Evolutionary conservation across 2,888 invertebrate species (phyloP).

Genomic region (Scaptomyza caliginosa): DNA sequence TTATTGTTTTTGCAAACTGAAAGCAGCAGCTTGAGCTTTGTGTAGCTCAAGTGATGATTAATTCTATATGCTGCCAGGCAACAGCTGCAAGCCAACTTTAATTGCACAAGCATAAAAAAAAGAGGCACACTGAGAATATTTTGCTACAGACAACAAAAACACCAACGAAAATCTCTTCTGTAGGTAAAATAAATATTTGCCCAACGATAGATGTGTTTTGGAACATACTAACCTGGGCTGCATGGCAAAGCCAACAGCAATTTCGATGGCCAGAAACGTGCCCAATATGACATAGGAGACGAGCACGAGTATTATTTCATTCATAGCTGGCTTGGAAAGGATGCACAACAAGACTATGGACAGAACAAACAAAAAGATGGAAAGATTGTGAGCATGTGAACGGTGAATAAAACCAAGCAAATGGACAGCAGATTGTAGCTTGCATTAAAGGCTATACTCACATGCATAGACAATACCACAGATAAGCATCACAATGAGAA

Average conservation of each 20-base stretch:
- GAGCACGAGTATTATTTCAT: constrained; percentile 93
- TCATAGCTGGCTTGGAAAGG: constrained; percentile 92
- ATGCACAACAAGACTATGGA: constrained; percentile 88
- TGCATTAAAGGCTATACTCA: constrained; percentile 81
- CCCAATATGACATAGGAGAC: constrained; percentile 93
- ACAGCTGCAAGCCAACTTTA: constrained; percentile 27
- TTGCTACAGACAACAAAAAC: not conserved
- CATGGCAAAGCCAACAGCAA: constrained; percentile 85
- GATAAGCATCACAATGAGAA: constrained; percentile 84
- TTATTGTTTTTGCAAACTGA: not conserved
- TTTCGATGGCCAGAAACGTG: constrained; percentile 90
- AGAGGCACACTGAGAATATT: not conserved
- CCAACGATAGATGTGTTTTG: no score
- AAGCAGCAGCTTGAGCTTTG: constrained; percentile 31
- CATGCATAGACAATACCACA: constrained; percentile 86
- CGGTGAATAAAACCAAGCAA: no score
- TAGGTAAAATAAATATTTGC: not conserved
- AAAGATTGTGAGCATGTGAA: not conserved
- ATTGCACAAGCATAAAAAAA: not conserved
- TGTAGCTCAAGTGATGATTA: constrained; percentile 59
- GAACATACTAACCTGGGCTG: constrained; percentile 83
- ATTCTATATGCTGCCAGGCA: constrained; percentile 36
- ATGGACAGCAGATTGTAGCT: constrained; percentile 18
- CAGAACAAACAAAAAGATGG: not conserved
- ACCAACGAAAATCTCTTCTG: no score